Percentiles rank a stretch among this genome's conserved stretches.
These are phyloP conservation scores for Drosophila aff. DNA, from an alignment of 1,140 invertebrate species.

Conservation along the genomic window DNA sequence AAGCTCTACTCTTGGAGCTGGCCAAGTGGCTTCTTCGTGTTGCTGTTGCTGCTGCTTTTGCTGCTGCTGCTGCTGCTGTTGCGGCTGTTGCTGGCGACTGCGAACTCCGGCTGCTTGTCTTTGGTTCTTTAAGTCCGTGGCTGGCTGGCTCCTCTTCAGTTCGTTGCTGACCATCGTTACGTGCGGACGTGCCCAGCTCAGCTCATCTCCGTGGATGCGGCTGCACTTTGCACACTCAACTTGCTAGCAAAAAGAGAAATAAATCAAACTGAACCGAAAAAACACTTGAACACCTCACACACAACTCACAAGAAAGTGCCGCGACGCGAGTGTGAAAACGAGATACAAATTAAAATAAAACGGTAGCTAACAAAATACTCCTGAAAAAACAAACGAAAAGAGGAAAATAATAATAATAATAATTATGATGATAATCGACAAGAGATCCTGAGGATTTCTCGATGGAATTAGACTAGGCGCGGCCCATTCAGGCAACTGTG, in stretches of 20 bases:
- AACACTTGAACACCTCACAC: constrained; percentile 36
- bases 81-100: constrained; percentile 63
- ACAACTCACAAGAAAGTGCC: constrained; percentile 37
- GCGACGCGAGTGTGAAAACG: constrained; percentile 63
- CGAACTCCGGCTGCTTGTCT: constrained; percentile 71
- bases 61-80: constrained; percentile 25
- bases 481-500: constrained; percentile 65
- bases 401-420: constrained; percentile 48
- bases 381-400: constrained; percentile 14
- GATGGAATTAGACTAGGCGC: constrained; percentile 70
- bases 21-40: constrained; percentile 37
- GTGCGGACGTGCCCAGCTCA: constrained; percentile 83
- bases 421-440: constrained; percentile 15
- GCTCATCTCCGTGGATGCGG: constrained; percentile 59
- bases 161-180: constrained; percentile 85
- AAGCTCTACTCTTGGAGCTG: constrained; percentile 37
- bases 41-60: constrained; percentile 27
- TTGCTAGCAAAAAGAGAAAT: constrained; percentile 29
- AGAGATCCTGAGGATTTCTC: constrained; percentile 31
- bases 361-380: constrained; percentile 44
- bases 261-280: constrained; percentile 40
- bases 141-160: constrained; percentile 84
- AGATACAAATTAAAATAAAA: constrained; percentile 16
- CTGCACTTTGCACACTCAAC: constrained; percentile 55
- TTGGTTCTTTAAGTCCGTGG: constrained; percentile 85